A percentile compares a stretch with the other conserved stretches of the same genome.
Evolutionary conservation across 2,113 vertebrate species (phyloP).

Genomic region (Columbina picui): DNA sequence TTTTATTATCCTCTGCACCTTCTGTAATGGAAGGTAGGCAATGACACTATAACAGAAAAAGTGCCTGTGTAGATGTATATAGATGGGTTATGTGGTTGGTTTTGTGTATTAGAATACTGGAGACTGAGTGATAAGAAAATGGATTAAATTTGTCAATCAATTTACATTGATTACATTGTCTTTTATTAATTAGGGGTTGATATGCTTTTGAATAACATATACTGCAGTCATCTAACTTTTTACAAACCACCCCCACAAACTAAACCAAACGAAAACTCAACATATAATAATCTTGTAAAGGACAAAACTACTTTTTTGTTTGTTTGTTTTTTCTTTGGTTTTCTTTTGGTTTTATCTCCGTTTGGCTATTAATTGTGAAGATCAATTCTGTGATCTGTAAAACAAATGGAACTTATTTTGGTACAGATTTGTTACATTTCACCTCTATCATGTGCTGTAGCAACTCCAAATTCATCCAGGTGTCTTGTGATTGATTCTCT

Average conservation of each 20-base stretch:
- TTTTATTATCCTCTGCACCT: not conserved
- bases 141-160: not conserved
- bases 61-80: not conserved
- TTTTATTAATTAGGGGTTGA: not conserved
- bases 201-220: not conserved
- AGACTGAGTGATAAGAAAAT: not conserved
- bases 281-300: not conserved
- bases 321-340: too few relatives aligned
- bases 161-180: not conserved
- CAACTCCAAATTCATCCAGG: not conserved
- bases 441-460: not conserved
- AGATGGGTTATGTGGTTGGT: not conserved
- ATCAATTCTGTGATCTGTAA: not conserved
- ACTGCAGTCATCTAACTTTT: not conserved
- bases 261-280: not conserved
- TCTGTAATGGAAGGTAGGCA: not conserved
- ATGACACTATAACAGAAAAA: not conserved
- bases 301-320: too few relatives aligned
- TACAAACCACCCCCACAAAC: rapidly evolving
- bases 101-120: not conserved
- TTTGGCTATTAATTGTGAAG: not conserved
- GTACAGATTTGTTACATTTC: not conserved
- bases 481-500: not conserved
- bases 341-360: not conserved
- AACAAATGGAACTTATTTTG: not conserved